Conservation (phyloP, 2,888 invertebrate species). For the Holacanthella duospinosa region DNA sequence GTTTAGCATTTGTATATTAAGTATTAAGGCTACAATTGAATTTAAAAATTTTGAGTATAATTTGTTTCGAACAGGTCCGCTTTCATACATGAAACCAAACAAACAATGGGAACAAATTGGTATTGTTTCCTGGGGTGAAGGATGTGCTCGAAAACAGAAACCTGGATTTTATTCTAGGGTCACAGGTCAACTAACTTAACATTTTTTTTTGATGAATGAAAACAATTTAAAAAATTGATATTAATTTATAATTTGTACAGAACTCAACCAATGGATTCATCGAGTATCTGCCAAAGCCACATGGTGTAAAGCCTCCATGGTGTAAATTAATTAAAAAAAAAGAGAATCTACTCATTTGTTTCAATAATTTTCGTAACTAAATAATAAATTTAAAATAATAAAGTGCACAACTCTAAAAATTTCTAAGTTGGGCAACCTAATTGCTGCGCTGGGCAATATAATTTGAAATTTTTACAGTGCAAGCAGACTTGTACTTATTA, state of each 20-base stretch:
- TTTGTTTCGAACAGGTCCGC: slow-evolving; percentile 14
- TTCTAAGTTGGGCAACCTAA: too few relatives aligned
- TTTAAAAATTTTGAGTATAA: too few relatives aligned
- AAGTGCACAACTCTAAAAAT: too few relatives aligned
- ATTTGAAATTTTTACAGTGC: too few relatives aligned
- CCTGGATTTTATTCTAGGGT: slow-evolving; percentile 30
- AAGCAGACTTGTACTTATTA: too few relatives aligned
- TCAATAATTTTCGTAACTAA: too few relatives aligned
- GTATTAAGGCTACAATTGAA: too few relatives aligned
- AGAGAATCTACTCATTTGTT: too few relatives aligned
- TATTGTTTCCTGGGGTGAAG: slow-evolving; percentile 32
- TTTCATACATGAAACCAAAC: not conserved
- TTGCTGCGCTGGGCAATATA: too few relatives aligned
- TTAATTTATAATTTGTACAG: not conserved
- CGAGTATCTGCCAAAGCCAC: not conserved
- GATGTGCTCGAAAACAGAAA: slow-evolving; percentile 25
- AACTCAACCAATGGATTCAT: slow-evolving; percentile 2
- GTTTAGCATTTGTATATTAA: slow-evolving; percentile 1
- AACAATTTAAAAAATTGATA: not conserved
- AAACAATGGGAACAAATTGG: slow-evolving; percentile 30
- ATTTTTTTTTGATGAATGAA: not conserved
- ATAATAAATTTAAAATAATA: too few relatives aligned
- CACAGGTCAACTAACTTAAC: slow-evolving; percentile 13
- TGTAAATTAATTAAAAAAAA: too few relatives aligned
- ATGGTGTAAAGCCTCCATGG: slow-evolving; percentile 2